A percentile compares a stretch with the other conserved stretches of the same genome.
phyloP scores from a whole-genome alignment of 2,797 vertebrate species.

The Scolopax bukidnonensis region DNA sequence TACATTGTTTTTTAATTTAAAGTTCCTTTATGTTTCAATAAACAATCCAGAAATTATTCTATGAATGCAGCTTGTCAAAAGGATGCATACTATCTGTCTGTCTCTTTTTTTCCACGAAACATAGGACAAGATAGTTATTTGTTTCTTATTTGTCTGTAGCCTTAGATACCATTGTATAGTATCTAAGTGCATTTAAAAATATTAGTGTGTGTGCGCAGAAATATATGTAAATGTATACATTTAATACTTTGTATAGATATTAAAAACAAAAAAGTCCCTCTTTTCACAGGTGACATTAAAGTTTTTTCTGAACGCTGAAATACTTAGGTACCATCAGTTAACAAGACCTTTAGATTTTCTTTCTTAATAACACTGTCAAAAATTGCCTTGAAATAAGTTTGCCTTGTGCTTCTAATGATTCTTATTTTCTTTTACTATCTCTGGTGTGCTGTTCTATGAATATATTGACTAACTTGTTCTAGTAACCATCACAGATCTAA shows the following conservation, averaged over 20 bases:
- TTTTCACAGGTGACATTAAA: conserved; percentile 13
- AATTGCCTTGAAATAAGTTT: conserved; percentile 25
- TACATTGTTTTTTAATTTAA: conserved; percentile 65
- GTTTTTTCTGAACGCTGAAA: conserved; percentile 9
- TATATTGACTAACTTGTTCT: conserved; percentile 67
- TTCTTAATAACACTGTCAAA: not conserved
- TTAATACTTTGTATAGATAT: not conserved
- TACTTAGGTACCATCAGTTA: not conserved
- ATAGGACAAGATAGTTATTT: conserved; percentile 8
- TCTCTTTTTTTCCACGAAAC: conserved; percentile 58
- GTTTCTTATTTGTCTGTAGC: conserved; percentile 18
- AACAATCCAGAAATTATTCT: conserved; percentile 48
- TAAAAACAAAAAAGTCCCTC: conserved; percentile 13
- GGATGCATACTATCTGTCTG: conserved; percentile 31
- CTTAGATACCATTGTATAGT: conserved; percentile 48
- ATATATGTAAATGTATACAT: not conserved
- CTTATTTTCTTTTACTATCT: not conserved
- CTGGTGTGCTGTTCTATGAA: conserved; percentile 47
- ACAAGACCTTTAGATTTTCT: not conserved
- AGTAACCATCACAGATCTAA: conserved; percentile 62
- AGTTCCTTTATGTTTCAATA: conserved; percentile 48
- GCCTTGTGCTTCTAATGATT: conserved; percentile 1
- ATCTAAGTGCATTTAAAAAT: conserved; percentile 57
- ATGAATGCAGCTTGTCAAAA: conserved; percentile 24
- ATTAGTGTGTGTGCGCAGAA: not conserved